Percentiles rank a stretch among this genome's conserved stretches.
Evolutionary conservation across 2,113 vertebrate species (phyloP).

Genomic region (Brienomyrus brachyistius): DNA sequence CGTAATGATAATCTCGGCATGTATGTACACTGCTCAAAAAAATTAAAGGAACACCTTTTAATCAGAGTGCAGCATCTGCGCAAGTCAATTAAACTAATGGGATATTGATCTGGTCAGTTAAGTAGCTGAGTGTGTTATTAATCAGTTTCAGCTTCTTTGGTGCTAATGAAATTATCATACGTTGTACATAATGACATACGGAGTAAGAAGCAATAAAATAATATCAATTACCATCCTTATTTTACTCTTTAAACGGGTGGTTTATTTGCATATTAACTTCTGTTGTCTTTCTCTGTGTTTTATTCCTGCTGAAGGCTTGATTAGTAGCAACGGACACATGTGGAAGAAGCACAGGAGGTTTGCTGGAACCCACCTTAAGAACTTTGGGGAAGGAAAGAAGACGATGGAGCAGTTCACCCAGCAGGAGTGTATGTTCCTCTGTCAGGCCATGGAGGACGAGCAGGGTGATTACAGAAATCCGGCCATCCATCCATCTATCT

Average conservation of each 20-base stretch:
- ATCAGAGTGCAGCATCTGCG: too few relatives aligned
- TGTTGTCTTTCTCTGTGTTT: not conserved
- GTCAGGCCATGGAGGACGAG: too few relatives aligned
- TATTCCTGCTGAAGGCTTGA: not conserved
- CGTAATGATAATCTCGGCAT: not conserved
- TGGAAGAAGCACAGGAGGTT: constrained; percentile 71
- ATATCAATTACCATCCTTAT: not conserved
- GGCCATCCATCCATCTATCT: too few relatives aligned
- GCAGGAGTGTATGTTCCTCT: too few relatives aligned
- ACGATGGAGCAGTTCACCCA: constrained; percentile 48
- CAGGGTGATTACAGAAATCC: too few relatives aligned
- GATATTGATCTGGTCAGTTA: too few relatives aligned
- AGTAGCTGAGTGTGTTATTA: too few relatives aligned
- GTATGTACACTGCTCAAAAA: not conserved
- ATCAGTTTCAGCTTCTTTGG: too few relatives aligned
- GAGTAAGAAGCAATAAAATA: not conserved
- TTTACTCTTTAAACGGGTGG: not conserved
- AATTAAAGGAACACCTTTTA: too few relatives aligned
- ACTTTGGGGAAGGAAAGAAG: constrained; percentile 63
- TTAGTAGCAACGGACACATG: constrained; percentile 53
- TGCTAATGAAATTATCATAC: not conserved
- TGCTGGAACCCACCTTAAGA: constrained; percentile 50
- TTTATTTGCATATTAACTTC: not conserved
- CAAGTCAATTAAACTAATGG: too few relatives aligned
- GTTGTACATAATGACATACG: not conserved